Percentiles rank a stretch among this genome's conserved stretches.
Conservation (phyloP, 2,888 invertebrate species). For the Heliconius erato region DNA sequence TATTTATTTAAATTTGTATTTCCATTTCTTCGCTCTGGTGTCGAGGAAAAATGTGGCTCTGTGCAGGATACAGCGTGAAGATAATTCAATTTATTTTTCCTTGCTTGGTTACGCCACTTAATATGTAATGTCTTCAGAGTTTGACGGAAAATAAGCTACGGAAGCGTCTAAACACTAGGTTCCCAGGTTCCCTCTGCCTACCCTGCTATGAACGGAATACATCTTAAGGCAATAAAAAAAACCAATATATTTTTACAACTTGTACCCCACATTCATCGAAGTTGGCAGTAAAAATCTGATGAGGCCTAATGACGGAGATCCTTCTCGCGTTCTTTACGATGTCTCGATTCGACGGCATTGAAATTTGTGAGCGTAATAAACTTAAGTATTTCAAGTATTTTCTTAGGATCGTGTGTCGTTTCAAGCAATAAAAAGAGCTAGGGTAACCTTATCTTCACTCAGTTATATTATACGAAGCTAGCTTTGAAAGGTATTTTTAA, state of each 20-base stretch:
- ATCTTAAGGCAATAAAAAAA: too few species aligned
- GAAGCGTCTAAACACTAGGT: too few species aligned
- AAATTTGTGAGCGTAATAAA: conserved; percentile 48
- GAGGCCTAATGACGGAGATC: conserved; percentile 57
- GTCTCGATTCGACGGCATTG: conserved; percentile 47
- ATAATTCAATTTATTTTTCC: too few species aligned
- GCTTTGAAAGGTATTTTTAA: background rate
- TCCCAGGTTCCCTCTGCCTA: too few species aligned
- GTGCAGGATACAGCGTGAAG: too few species aligned
- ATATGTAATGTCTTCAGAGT: too few species aligned
- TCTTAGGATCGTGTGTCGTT: conserved; percentile 23
- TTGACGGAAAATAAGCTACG: too few species aligned
- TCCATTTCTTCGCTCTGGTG: too few species aligned
- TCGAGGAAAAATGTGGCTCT: too few species aligned
- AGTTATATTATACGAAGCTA: background rate
- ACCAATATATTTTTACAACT: conserved; percentile 25
- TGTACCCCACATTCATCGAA: conserved; percentile 41
- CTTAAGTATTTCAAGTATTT: conserved; percentile 42
- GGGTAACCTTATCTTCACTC: background rate
- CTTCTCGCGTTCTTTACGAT: conserved; percentile 59
- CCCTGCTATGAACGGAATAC: too few species aligned
- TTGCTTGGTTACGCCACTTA: too few species aligned
- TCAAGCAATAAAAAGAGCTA: background rate
- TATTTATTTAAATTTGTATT: too few species aligned
- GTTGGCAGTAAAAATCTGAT: conserved; percentile 56